Percentiles rank a stretch among this genome's conserved stretches.
Evolutionary conservation across 2,797 vertebrate species (phyloP).

Genomic region (Distichodus sexfasciatus): DNA sequence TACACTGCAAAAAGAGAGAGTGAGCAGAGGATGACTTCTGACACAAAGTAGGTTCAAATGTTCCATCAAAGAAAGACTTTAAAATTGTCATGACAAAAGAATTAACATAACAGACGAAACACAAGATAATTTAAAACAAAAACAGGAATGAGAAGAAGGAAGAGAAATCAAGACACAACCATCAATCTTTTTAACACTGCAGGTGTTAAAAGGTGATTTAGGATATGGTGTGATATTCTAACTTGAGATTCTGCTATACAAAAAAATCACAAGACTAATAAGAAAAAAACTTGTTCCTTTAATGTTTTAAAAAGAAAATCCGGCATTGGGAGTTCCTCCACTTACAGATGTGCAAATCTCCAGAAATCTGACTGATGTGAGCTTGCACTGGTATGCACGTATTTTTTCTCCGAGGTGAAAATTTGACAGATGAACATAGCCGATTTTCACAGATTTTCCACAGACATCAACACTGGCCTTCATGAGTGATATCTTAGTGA

Average conservation of each 20-base stretch:
- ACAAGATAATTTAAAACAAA: constrained; percentile 6
- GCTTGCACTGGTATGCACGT: not conserved
- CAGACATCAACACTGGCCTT: constrained; percentile 4
- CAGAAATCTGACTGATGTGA: not conserved
- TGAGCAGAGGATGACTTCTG: constrained; percentile 6
- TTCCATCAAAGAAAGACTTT: not conserved
- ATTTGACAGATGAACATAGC: constrained; percentile 24
- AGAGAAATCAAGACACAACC: not conserved
- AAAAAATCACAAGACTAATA: not conserved
- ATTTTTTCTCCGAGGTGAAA: constrained; percentile 24
- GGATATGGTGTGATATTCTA: not conserved
- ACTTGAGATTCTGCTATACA: not conserved
- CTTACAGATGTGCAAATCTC: not conserved
- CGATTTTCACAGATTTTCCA: constrained; percentile 5
- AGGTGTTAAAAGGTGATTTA: constrained; percentile 7
- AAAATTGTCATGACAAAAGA: not conserved
- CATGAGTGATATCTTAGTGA: constrained; percentile 3
- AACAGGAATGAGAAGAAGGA: not conserved
- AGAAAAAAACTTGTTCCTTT: not conserved
- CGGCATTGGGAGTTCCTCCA: not conserved
- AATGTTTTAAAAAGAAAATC: not conserved
- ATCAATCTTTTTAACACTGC: not conserved
- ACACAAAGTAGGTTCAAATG: constrained; percentile 6
- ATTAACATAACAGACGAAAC: not conserved
- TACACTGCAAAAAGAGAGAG: constrained; percentile 38